These are phyloP conservation scores for Magallana ariakensis DNA, from an alignment of 1,140 invertebrate species.

Conservation along the genomic window DNA sequence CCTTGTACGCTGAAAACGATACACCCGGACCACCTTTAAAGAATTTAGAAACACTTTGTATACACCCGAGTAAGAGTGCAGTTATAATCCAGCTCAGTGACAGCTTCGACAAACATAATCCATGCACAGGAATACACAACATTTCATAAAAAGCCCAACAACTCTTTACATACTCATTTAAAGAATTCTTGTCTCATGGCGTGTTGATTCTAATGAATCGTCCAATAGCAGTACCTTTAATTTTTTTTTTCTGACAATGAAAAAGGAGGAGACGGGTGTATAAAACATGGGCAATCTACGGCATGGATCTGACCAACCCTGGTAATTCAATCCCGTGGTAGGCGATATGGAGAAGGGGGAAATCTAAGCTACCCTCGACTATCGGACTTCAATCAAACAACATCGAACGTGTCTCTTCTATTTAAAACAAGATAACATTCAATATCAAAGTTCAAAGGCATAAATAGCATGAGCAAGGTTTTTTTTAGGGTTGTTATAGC, in stretches of 20 bases:
- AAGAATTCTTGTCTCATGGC: slow-evolving; percentile 25
- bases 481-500: no score
- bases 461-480: no score
- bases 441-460: slow-evolving; percentile 4
- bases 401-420: not conserved
- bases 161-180: slow-evolving; percentile 4
- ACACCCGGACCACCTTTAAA: not conserved
- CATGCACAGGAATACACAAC: not conserved
- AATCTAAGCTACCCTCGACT: not conserved
- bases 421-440: slow-evolving; percentile 32
- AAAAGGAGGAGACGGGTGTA: not conserved
- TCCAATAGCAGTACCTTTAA: not conserved
- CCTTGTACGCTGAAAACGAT: slow-evolving; percentile 12
- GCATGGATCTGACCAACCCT: not conserved
- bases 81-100: not conserved
- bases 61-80: not conserved
- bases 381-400: not conserved
- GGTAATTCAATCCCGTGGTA: not conserved
- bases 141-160: not conserved
- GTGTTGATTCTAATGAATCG: not conserved
- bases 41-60: not conserved
- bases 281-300: slow-evolving; percentile 1
- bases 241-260: not conserved
- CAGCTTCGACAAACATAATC: not conserved
- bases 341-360: not conserved